These are phyloP conservation scores for Calyptomena viridis DNA, from an alignment of 2,113 vertebrate species.

Conservation along the genomic window DNA sequence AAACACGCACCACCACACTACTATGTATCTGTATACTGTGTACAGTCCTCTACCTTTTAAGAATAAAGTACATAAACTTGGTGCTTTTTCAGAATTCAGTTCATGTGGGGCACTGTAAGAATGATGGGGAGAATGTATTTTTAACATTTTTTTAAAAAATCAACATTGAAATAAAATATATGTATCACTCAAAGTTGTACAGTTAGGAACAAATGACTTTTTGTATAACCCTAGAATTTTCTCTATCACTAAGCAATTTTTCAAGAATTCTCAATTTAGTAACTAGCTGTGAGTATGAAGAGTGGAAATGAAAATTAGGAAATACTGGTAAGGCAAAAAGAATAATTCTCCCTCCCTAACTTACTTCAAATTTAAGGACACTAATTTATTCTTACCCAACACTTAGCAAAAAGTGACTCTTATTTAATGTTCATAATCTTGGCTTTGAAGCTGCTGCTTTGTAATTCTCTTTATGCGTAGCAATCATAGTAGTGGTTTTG, in stretches of 20 bases:
- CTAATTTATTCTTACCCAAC: constrained; percentile 57
- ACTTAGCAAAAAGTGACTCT: constrained; percentile 27
- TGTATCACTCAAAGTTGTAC: neutral
- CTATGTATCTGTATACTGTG: accelerated
- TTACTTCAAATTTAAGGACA: constrained; percentile 49
- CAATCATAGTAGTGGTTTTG: constrained; percentile 63
- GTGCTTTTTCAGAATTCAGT: neutral
- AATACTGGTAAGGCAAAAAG: constrained; percentile 42
- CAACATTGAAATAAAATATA: neutral
- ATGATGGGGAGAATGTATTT: neutral
- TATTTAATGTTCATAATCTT: constrained; percentile 57
- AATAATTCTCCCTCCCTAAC: constrained; percentile 38
- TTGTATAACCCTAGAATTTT: neutral
- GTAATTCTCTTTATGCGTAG: constrained; percentile 63
- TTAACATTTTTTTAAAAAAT: neutral
- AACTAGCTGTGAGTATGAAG: constrained; percentile 45
- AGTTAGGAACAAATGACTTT: neutral
- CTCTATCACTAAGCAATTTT: neutral
- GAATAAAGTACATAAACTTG: neutral
- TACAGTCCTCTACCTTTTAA: neutral
- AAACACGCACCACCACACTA: no score
- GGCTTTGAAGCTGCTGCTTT: constrained; percentile 51
- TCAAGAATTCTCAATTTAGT: constrained; percentile 41
- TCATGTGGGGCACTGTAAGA: neutral
- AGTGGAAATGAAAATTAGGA: constrained; percentile 56